Base-by-base conservation (phyloP, 2,113 vertebrate genomes). In the Prunella himalayana region DNA sequence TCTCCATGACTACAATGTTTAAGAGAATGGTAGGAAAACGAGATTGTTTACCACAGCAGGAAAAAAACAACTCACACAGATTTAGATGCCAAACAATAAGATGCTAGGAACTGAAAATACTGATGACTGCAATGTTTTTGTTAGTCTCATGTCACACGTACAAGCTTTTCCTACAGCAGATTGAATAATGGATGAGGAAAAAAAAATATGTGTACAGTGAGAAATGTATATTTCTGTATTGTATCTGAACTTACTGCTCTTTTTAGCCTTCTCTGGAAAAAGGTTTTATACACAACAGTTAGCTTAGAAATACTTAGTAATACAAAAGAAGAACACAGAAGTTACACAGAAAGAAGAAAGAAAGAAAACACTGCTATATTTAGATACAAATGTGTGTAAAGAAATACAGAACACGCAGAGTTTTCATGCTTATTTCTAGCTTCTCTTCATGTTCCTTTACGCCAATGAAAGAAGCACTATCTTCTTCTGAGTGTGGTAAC, bases 151-250 rank as follows among this genome's bases (percentile, higher is more conserved):
- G 63, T 94, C 86, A 92, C 37, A 45, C 0, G 2, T 60, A 61
- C 53, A 82, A 89, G n/a, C 61, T 89, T 87, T 72, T 90, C 42
- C 57, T 90, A 50, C n/a, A 72, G 44, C 27, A 61, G 25, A 76
- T n/a, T 94, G 65, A 94, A 87, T 94, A 92, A 95, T 61, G n/a
- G 27, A 87, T 91, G 64, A 95, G 45, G 28, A 79, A 68, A 11
- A 91, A 91, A 76, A 59, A 75, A 59, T 35, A 84, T 2, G 3
- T 49, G 30, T 68, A 31, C 18, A 25, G 16, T 6, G 8, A 81
- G 24, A 86, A 92, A 83, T 57, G 2, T 53, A 5, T 57, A 54
- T 59, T 88, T 87, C 53, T 69, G 21, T 61, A 39, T 56, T 71
- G 13, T 35, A 54, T 82, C 37, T 76, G 45, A 33, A 45, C 42